Base-by-base conservation (phyloP, 1,140 invertebrate species). In the Drosophila lowei region DNA sequence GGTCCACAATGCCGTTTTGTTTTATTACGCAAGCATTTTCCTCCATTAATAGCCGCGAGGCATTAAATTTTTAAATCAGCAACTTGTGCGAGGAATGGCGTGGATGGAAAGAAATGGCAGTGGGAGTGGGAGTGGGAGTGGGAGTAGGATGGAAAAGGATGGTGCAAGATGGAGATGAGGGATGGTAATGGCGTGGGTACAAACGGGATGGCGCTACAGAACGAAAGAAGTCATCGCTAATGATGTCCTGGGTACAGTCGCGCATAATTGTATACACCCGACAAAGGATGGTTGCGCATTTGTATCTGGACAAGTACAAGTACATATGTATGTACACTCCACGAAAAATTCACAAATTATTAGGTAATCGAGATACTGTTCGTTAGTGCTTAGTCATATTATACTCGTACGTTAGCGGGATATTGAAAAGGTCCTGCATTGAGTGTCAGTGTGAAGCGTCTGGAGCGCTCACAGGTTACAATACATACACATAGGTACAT, bases 11-110 rank as follows among this genome's bases (percentile, higher is more conserved):
- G 49, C 34, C 71, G 75, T 83, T 88, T 79, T 88, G 83, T 88
- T 88, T 88, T 88, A 88, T 88, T 89, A 79, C 79, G 72, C 76
- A 76, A 88, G 79, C 75, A 79, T 89, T 89, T 86, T 83, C 83
- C 60, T 77, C 85, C 83, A 88, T 88, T 88, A 88, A 88, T 88
- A 88, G 83, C 84, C 84, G 67, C 75, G 84, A 71, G 83, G 79
- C 79, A 88, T 88, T 83, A 88, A 70, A 88, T 88, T 88, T 88
- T 88, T 88, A 84, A 89, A 89, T 79, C 84, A 88, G 67, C 77
- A 67, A 56, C 53, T 71, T 61, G 43, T 47, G 56, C 53, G 44
- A 53, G 23, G 30, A 34, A 43, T 46, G 48, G 42, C 48, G 38
- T 50, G 52, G 44, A 54, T 60, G 62, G 53, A 71, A 44, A 61